A percentile compares a stretch with the other conserved stretches of the same genome.
These are phyloP conservation scores for Crotalus helleri DNA, from an alignment of 2,113 vertebrate species.

Conservation along the genomic window DNA sequence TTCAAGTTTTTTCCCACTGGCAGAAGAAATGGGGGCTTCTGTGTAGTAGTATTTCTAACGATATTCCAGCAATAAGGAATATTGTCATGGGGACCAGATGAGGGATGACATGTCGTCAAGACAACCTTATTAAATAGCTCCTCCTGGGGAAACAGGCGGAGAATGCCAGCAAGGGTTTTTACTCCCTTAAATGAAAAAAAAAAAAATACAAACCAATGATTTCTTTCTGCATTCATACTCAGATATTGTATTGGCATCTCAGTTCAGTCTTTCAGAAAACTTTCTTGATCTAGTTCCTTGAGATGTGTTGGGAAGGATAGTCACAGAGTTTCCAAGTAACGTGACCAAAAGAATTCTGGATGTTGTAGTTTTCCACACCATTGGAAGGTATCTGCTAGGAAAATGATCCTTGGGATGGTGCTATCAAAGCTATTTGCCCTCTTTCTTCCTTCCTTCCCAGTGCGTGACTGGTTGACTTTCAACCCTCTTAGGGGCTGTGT, in stretches of 20 bases:
- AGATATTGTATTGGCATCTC: neutral
- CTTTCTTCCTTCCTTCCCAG: neutral
- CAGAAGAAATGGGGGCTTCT: neutral
- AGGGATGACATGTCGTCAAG: neutral
- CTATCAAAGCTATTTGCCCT: neutral
- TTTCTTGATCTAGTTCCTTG: neutral
- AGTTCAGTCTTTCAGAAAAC: neutral
- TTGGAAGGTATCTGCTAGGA: neutral
- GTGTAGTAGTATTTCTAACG: neutral
- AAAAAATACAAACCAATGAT: too few species aligned
- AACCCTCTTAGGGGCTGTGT: too few species aligned
- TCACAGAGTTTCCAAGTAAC: neutral
- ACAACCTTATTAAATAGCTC: conserved; percentile 11
- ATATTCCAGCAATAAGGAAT: neutral
- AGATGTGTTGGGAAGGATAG: neutral
- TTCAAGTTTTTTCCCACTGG: neutral
- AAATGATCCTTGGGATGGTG: neutral
- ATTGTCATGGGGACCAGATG: conserved; percentile 12
- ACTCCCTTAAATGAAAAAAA: neutral
- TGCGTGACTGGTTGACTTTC: too few species aligned
- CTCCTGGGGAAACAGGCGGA: neutral
- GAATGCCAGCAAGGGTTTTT: neutral
- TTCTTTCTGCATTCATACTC: neutral
- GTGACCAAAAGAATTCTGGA: neutral
- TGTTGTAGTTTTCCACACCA: neutral